Percentiles rank a stretch among this genome's conserved stretches.
Evolutionary conservation across 2,797 vertebrate species (phyloP).

Genomic region (Pipistrellus pygmaeus): DNA sequence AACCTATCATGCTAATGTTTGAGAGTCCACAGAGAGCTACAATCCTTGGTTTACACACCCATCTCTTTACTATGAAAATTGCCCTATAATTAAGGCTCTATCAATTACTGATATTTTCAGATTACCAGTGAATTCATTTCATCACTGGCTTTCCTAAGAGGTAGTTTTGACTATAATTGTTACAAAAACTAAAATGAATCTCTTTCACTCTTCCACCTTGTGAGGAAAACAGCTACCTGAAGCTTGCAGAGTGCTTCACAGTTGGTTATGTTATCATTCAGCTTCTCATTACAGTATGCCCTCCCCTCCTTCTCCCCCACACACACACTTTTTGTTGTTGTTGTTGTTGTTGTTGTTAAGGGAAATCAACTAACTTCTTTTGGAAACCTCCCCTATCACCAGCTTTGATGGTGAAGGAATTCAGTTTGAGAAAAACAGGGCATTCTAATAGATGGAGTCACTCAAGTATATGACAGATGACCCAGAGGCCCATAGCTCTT

Average conservation of each 20-base stretch:
- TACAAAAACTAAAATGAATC: background rate
- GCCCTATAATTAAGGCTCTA: background rate
- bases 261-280: background rate
- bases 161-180: background rate
- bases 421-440: background rate
- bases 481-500: background rate
- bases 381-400: background rate
- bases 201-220: background rate
- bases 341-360: background rate
- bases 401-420: background rate
- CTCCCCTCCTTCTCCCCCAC: too few species aligned
- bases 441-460: background rate
- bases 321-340: too few species aligned
- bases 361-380: slow-evolving; percentile 40
- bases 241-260: background rate
- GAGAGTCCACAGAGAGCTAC: background rate
- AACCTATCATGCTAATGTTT: background rate
- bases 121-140: background rate
- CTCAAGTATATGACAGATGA: background rate
- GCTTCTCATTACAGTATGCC: background rate
- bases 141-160: slow-evolving; percentile 12
- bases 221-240: background rate
- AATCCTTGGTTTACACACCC: background rate
- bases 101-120: slow-evolving; percentile 21
- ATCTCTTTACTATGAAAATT: slow-evolving; percentile 10